Base-by-base conservation (phyloP, 2,888 invertebrate genomes). In the Thyatira batis region DNA sequence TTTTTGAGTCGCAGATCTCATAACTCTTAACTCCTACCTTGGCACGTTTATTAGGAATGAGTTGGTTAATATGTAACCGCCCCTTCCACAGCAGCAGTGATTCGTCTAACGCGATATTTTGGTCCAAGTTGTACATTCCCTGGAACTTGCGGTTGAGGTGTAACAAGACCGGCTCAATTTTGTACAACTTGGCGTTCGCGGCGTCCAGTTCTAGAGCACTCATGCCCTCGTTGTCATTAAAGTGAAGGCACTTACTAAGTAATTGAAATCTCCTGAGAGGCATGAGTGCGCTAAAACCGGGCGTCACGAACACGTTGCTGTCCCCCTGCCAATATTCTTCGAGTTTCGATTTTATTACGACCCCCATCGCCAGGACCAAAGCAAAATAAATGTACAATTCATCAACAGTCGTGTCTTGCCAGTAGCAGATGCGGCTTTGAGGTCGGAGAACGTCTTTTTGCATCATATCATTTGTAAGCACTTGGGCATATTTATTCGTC, bases 401-500 rank as follows among this genome's bases (percentile, higher is more conserved):
- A 27, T 67, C 54, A 1, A 43, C 17, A 17, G 25, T 45, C 0
- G 57, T 58, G 17, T 55, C 48, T 8, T 45, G 28, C 63, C 61
- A 64, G 6, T 17, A 17, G 5, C 21, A 45, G n/a, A 67, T 58
- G 0, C 65, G 54, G 48, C 65, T 65, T 20, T 11, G 27, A 8
- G 63, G 63, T 30, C n/a, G 13, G 25, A 63, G 13, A 5, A 6
- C 9, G 23, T 10, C 23, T 4, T 48, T 17, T 21, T 27, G 48
- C 13, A 13, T 17, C 13, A 9, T 25, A 3, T n/a, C 21, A 25
- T n/a, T n/a, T 25, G 57, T 62, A n/a, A 64, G 1, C 45, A 70
- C 55, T 54, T 74, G 65, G n/a, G 71, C 71, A 52, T 74, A 73
- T 13, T 27, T 51, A 43, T 74, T 76, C 0, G 71, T 76, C 49